Evolutionary conservation across 1,140 invertebrate species (phyloP), one percentile per base, ranked within the genome.

Genomic region (Scylla paramamosain): DNA sequence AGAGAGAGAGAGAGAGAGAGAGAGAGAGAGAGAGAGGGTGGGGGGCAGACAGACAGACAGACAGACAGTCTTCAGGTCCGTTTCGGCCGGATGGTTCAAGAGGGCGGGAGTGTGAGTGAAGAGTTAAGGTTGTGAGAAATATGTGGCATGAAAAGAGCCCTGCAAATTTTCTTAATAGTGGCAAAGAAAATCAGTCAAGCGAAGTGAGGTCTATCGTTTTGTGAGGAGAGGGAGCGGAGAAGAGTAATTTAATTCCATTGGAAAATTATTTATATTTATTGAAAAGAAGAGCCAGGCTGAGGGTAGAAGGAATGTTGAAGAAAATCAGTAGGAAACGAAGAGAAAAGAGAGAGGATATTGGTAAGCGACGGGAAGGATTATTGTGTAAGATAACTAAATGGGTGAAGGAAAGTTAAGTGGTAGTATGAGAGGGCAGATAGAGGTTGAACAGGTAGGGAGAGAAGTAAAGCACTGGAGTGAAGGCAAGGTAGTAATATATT

Each of bases 91-190:
- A 14, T 3, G 52, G 52, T 20, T 59, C 52, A 59, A 59, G 52
- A 12, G 10, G 52, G 52, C 52, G 52, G 16, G 52, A 39, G 10
- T 59, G 52, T 59, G 52, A 14, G 52, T 14, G 10, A 59, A 8
- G 10, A 59, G 52, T 59, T 59, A 14, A 59, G 52, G 52, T 12
- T 59, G 10, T 20, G 2, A 59, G 10, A 59, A 20, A 20, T 16
- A 77, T 77, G 16, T 77, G 16, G 16, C 67, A n/a, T n/a, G 67
- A 7, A 77, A 77, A 77, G 67, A 25, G 16, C 16, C 20, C n/a
- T n/a, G 67, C 67, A 77, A 77, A 77, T n/a, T 77, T 77, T 77
- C 67, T 77, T n/a, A 77, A 77, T n/a, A 77, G 12, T n/a, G 67
- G 4, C 67, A 77, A 77, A 77, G 67, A n/a, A 77, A 77, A 77